phyloP scores from a whole-genome alignment of 1,140 invertebrate species.

The Drosophila tani region DNA sequence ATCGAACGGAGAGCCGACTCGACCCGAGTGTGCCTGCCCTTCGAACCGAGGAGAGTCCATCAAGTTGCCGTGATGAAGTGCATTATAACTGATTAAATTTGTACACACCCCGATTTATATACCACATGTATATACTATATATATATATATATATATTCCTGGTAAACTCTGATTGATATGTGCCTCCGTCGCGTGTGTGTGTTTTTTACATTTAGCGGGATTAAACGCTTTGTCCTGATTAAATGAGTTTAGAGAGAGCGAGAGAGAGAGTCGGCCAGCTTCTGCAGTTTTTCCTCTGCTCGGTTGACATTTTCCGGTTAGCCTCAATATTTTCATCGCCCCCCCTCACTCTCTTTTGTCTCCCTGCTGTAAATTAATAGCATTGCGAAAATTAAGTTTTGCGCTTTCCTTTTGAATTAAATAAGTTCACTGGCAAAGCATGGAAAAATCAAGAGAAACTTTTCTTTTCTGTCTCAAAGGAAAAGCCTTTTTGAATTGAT shows the following conservation, averaged over 20 bases:
- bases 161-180: slow-evolving; percentile 47
- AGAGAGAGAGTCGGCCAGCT: slow-evolving; percentile 20
- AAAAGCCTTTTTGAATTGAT: background rate
- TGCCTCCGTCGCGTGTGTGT: slow-evolving; percentile 26
- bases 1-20: background rate
- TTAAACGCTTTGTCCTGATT: slow-evolving; percentile 75
- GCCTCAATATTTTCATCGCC: background rate
- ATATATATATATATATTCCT: background rate
- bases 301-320: slow-evolving; percentile 56
- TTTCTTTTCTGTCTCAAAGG: background rate
- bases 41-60: slow-evolving; percentile 17
- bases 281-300: slow-evolving; percentile 17
- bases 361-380: slow-evolving; percentile 60
- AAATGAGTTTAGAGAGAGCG: slow-evolving; percentile 67
- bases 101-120: slow-evolving; percentile 11
- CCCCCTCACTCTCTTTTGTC: background rate
- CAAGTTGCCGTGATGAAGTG: slow-evolving; percentile 55
- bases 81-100: slow-evolving; percentile 74
- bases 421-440: slow-evolving; percentile 3
- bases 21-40: background rate
- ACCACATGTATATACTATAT: background rate
- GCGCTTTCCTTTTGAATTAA: slow-evolving; percentile 7
- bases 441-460: background rate
- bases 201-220: slow-evolving; percentile 58
- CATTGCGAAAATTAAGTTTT: slow-evolving; percentile 59